Evolutionary conservation across 2,113 vertebrate genomes (phyloP), one percentile per base, ranked within the genome.

Genomic region (Hypomesus transpacificus): DNA sequence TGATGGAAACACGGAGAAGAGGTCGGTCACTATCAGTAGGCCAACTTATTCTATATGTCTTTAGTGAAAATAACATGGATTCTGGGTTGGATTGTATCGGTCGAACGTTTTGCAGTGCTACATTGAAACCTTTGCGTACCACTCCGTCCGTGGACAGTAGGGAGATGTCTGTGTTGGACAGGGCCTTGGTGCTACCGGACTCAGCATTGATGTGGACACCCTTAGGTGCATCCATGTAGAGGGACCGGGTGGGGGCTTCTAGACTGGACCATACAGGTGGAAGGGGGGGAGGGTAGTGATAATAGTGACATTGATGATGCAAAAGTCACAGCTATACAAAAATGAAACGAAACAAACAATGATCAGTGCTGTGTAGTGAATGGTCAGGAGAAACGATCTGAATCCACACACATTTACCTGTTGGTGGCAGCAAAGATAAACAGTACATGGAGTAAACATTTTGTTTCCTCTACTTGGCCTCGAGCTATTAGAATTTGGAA

Each of bases 141-240:
- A 69, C 79, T 4, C 92, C 92, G 16, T 94, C 91, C 28, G 85
- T 91, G 28, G 92, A 91, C 3, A 90, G 91, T 0, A 94, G 77
- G 53, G 89, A 63, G 61, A 94, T 90, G 75, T 94, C 91, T 91
- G 89, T 90, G 73, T 92, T 92, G 64, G 93, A 94, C 59, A 92
- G 86, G 24, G 80, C 92, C 73, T 93, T 77, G 3, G 93, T 80
- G 64, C 88, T 87, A 8, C 93, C 93, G 68, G 86, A 83, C 67
- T 77, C 84, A 0, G 92, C 91, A 77, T 89, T 88, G 69, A 94
- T 88, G 39, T 91, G 83, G 84, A 94, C 77, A 16, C 92, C 91
- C 73, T 87, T 87, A 16, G 93, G 93, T 16, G 92, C 93, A 4
- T 94, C 89, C 90, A 94, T 91, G 78, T 89, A 91, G 68, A 94